Evolutionary conservation across 1,140 invertebrate genomes (phyloP), one percentile per base, ranked within the genome.

Genomic region (Coenobita brevimanus): DNA sequence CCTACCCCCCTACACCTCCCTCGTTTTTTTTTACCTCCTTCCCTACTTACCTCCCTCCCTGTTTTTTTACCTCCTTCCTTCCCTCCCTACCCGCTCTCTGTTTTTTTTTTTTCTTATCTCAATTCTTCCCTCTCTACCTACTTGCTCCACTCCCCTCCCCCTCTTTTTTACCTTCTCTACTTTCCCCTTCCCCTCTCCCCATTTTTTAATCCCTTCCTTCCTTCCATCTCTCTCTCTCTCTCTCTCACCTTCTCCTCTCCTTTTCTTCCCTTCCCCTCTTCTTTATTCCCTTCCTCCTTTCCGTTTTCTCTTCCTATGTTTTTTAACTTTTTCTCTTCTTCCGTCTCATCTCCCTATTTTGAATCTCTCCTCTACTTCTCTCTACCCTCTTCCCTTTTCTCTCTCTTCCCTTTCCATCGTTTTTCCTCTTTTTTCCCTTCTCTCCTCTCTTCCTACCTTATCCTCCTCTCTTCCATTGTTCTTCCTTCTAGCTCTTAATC

Each of bases 121-220:
- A 8, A 8, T 21, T 21, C 50, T 21, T 54, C 8, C 50, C 67
- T 21, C 15, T 38, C 36, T 38, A 30, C 41, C 41, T 71, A 38
- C 33, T 38, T 38, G 41, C 36, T 71, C 41, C 67, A 71, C 41
- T 38, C 21, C 50, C 21, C 50, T 21, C 50, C 50, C 67, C 67
- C 33, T 21, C 41, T 71, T 71, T 54, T 71, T 71, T 71, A 71
- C 67, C 36, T 71, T 38, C 67, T 38, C 67, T 38, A 71, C 36
- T 71, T 30, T 71, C 3, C 67, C 50, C 50, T 21, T 21, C 50
- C 50, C 50, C 50, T 21, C 50, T 43, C 8, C 21, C 21, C 64
- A 69, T 69, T 24, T 27, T 38, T 50, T 78, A 21, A 78, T 3
- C 50, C 50, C 6, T 41, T 24, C n/a, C 71, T 36, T 43, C 41